A percentile compares a stretch with the other conserved stretches of the same genome.
phyloP scores from a whole-genome alignment of 2,797 vertebrate species.

The Acanthis flammea region DNA sequence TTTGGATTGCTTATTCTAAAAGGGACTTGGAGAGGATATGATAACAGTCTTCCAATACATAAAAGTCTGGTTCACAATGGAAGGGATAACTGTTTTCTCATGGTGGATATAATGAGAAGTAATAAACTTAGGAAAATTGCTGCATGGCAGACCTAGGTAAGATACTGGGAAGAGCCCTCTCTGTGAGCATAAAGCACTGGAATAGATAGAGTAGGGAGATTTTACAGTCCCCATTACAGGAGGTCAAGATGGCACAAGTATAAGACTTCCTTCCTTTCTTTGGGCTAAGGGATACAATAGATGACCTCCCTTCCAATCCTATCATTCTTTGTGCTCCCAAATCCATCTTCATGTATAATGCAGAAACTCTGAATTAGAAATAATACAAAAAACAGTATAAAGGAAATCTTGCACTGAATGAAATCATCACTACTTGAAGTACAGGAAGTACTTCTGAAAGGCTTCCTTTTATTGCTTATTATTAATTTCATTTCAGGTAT shows the following conservation, averaged over 20 bases:
- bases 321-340: neutral
- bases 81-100: neutral
- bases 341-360: neutral
- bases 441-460: slow-evolving; percentile 1
- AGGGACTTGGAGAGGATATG: neutral
- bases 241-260: neutral
- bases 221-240: neutral
- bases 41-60: neutral
- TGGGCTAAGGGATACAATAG: neutral
- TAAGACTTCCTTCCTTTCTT: neutral
- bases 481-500: slow-evolving; percentile 15
- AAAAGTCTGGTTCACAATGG: neutral
- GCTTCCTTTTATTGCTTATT: slow-evolving; percentile 14
- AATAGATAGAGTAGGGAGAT: neutral
- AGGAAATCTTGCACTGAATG: neutral
- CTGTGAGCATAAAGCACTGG: neutral
- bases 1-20: neutral
- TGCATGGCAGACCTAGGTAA: neutral
- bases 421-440: neutral
- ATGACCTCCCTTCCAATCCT: neutral
- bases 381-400: neutral
- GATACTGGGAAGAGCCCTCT: neutral
- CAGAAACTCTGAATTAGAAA: neutral
- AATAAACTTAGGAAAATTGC: neutral
- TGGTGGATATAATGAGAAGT: neutral